phyloP scores from a whole-genome alignment of 1,140 invertebrate genomes.

The Palaemon carinicauda region DNA sequence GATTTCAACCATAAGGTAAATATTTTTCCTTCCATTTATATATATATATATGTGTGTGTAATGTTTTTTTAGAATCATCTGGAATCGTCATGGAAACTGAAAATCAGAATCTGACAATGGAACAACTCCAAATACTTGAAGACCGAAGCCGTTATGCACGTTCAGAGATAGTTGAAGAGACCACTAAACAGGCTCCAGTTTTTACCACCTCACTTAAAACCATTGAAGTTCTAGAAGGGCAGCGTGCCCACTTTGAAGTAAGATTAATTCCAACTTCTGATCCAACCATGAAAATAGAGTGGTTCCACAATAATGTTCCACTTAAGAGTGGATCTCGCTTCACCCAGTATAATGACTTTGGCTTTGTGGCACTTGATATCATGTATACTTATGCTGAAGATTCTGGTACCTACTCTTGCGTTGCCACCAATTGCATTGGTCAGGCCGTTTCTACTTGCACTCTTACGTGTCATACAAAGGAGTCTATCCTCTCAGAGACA shows the following conservation, averaged over 20 bases:
- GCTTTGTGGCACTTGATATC: conserved; percentile 92
- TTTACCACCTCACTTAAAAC: conserved; percentile 91
- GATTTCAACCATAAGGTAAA: neutral
- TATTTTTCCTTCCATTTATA: neutral
- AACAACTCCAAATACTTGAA: conserved; percentile 88
- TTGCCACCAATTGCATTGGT: conserved; percentile 84
- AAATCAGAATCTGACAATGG: conserved; percentile 79
- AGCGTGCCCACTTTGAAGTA: conserved; percentile 95
- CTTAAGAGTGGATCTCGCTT: conserved; percentile 78
- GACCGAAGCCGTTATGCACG: conserved; percentile 81
- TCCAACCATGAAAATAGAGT: conserved; percentile 95
- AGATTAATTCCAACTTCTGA: conserved; percentile 95
- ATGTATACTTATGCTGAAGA: conserved; percentile 91
- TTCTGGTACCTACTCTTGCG: conserved; percentile 88
- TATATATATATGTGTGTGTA: conserved; percentile 5
- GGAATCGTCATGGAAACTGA: conserved; percentile 81
- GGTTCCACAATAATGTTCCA: conserved; percentile 93
- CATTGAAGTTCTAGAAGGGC: conserved; percentile 92
- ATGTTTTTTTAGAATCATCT: conserved; percentile 41
- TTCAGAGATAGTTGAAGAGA: conserved; percentile 79
- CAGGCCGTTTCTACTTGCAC: conserved; percentile 85
- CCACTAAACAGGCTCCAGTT: conserved; percentile 85
- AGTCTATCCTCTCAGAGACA: conserved; percentile 84
- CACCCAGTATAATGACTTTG: conserved; percentile 92
- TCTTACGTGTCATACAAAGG: conserved; percentile 71